Percentiles rank a stretch among this genome's conserved stretches.
Evolutionary conservation across 2,113 vertebrate species (phyloP).

Genomic region (Oncorhynchus tshawytscha): DNA sequence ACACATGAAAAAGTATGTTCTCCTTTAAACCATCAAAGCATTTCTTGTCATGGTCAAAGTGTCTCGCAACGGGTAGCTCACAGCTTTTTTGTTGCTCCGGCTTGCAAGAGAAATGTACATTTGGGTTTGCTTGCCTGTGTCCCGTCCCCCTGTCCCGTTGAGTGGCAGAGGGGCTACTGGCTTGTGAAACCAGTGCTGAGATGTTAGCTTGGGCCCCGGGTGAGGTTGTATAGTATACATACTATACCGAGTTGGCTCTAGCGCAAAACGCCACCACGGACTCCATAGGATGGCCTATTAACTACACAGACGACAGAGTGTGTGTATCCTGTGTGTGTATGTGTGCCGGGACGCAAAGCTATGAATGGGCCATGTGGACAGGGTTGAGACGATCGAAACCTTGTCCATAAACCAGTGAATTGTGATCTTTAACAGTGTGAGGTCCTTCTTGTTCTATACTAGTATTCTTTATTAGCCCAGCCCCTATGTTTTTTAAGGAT

Average conservation of each 20-base stretch:
- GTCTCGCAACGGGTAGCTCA: conserved; percentile 33
- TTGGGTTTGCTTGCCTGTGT: conserved; percentile 44
- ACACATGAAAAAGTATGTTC: conserved; percentile 63
- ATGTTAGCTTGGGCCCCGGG: conserved; percentile 16
- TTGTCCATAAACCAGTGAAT: too few relatives aligned
- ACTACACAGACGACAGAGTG: not conserved
- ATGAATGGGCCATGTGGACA: too few relatives aligned
- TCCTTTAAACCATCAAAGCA: conserved; percentile 67
- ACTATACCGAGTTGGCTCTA: conserved; percentile 15
- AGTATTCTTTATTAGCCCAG: too few relatives aligned
- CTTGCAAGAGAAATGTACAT: conserved; percentile 49
- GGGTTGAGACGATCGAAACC: too few relatives aligned
- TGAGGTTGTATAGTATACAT: not conserved
- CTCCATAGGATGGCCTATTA: conserved; percentile 20
- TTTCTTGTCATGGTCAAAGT: conserved; percentile 64
- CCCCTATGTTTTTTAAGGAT: too few relatives aligned
- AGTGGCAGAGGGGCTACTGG: conserved; percentile 22
- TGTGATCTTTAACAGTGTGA: too few relatives aligned
- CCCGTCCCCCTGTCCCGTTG: conserved; percentile 12
- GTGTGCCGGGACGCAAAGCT: too few relatives aligned
- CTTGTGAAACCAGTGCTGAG: conserved; percentile 8
- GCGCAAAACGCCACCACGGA: conserved; percentile 25
- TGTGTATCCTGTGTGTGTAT: too few relatives aligned
- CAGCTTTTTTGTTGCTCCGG: conserved; percentile 26
- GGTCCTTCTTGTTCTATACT: too few relatives aligned